Percentiles rank a stretch among this genome's conserved stretches.
Evolutionary conservation across 2,797 vertebrate genomes (phyloP).

Genomic region (Cossypha dichroa): DNA sequence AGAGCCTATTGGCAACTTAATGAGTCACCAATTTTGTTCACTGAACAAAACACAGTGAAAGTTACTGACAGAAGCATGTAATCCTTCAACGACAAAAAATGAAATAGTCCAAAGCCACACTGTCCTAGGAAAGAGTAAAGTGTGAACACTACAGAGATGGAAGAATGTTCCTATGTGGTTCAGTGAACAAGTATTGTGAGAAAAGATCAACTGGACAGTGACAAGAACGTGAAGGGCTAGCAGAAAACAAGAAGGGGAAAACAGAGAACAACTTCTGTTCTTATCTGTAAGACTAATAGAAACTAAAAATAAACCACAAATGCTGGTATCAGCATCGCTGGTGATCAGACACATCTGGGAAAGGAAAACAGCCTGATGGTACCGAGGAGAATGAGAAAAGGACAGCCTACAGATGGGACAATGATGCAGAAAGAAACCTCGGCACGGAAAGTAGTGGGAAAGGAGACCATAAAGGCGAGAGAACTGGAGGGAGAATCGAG

Average conservation of each 20-base stretch:
- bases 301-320: not conserved
- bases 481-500: not conserved
- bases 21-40: not conserved
- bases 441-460: not conserved
- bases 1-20: not conserved
- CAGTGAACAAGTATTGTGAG: not conserved
- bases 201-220: not conserved
- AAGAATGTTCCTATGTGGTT: not conserved
- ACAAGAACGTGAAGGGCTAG: not conserved
- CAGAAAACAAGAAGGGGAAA: accelerated
- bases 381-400: not conserved
- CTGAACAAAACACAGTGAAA: not conserved
- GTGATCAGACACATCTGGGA: not conserved
- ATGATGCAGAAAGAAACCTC: not conserved
- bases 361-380: accelerated
- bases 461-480: not conserved
- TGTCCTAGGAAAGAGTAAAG: not conserved
- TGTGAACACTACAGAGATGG: accelerated
- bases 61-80: not conserved
- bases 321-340: accelerated
- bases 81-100: not conserved
- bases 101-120: not conserved
- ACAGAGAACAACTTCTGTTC: not conserved
- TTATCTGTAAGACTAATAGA: not conserved
- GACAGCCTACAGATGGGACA: not conserved